Evolutionary conservation across 2,113 vertebrate genomes (phyloP).

Genomic region (Thryonomys swinderianus): DNA sequence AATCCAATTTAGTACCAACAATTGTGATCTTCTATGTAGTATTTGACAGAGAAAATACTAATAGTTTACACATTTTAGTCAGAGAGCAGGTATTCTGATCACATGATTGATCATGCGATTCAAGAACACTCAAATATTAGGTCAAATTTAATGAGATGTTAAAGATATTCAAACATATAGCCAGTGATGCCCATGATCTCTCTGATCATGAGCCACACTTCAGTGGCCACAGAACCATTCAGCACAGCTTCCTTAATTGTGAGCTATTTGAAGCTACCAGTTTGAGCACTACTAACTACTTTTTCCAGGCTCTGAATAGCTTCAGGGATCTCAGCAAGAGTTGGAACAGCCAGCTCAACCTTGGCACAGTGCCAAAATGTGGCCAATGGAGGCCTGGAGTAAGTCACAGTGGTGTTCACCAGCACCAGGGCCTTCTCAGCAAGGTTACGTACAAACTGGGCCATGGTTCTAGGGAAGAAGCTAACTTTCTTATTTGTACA

Average conservation of each 20-base stretch:
- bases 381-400: constrained; percentile 92
- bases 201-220: too few relatives aligned
- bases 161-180: too few relatives aligned
- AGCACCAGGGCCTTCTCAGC: constrained; percentile 89
- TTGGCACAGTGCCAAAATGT: constrained; percentile 96
- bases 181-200: too few relatives aligned
- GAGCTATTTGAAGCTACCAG: constrained; percentile 91
- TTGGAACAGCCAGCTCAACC: constrained; percentile 94
- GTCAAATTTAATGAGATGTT: too few relatives aligned
- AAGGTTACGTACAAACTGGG: constrained; percentile 86
- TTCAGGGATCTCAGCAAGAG: constrained; percentile 93
- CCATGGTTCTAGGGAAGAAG: constrained; percentile 81
- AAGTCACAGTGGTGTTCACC: constrained; percentile 90
- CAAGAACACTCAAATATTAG: too few relatives aligned
- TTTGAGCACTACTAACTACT: constrained; percentile 88
- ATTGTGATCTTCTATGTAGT: too few relatives aligned
- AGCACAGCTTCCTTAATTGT: constrained; percentile 91
- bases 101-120: too few relatives aligned
- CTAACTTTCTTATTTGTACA: neutral
- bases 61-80: too few relatives aligned
- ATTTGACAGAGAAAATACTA: too few relatives aligned
- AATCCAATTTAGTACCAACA: too few relatives aligned
- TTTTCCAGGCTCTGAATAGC: constrained; percentile 90
- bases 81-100: too few relatives aligned
- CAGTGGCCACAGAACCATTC: too few relatives aligned